Conservation (phyloP, 2,113 vertebrate genomes). For the Tragulus kanchil region DNA sequence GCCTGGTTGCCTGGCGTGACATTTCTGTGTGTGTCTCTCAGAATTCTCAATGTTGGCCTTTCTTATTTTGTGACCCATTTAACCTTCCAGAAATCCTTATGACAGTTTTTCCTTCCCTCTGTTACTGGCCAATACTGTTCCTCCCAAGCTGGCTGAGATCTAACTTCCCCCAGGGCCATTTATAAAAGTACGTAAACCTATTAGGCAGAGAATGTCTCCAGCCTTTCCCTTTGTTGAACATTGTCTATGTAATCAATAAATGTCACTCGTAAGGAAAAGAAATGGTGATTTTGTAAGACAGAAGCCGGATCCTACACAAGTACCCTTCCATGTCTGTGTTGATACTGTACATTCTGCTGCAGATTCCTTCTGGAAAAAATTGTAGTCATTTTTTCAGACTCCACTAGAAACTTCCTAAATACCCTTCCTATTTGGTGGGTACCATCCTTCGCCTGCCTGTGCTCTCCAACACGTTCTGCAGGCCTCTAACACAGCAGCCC, state of each 20-base stretch:
- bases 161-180: not conserved
- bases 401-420: not conserved
- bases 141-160: not conserved
- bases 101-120: not conserved
- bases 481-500: not conserved
- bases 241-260: not conserved
- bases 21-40: not conserved
- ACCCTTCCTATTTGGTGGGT: not conserved
- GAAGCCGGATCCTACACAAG: too few relatives aligned
- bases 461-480: not conserved
- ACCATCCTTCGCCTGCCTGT: not conserved
- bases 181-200: not conserved
- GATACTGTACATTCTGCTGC: not conserved
- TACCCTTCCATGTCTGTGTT: accelerated
- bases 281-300: not conserved
- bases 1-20: not conserved
- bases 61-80: not conserved
- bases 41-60: not conserved
- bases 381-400: not conserved
- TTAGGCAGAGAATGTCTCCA: not conserved
- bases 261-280: not conserved
- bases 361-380: not conserved
- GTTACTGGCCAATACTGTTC: not conserved
- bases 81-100: not conserved
- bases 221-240: not conserved